Evolutionary conservation across 2,797 vertebrate species (phyloP), one percentile per base, ranked within the genome.

Genomic region (Phalloptychus januarius): DNA sequence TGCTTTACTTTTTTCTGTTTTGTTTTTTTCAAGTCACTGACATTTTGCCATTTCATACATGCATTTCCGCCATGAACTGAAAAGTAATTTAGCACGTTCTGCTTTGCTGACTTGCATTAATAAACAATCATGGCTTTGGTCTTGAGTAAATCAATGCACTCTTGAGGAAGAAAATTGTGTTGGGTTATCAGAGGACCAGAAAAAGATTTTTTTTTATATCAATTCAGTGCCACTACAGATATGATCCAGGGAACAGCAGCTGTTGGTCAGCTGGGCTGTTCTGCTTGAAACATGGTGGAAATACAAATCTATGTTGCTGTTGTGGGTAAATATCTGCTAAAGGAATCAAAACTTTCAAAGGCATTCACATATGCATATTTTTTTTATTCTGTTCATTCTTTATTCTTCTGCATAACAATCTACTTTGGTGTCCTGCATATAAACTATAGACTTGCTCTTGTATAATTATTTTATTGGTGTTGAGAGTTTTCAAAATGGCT

Each of bases 81-180:
- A 67, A 67, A 67, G 63, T 67, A 78, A 81, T 70, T 67, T 67
- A 67, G 10, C 36, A 40, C 20, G 63, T 67, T 67, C 63, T 67
- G 63, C 63, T 67, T 67, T 40, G 63, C 36, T 67, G 63, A 40
- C 63, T 67, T 38, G 63, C 63, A 67, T 38, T 40, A 67, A 20
- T 40, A 67, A 40, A 67, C 36, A 67, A 67, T 67, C 63, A 40
- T 12, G 20, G 20, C 36, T 67, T 28, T 67, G 63, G 63, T 67
- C 63, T 67, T 67, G 63, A 40, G 18, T 25, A 67, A 67, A 67
- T 67, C 36, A 67, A 67, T 67, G 18, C 36, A 67, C 63, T 67
- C 36, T 23, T 67, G 63, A 67, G 63, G 38, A 67, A 67, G 33
- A 67, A 67, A 67, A 67, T 67, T 67, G 63, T 12, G 36, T 67